A percentile compares a stretch with the other conserved stretches of the same genome.
phyloP scores from a whole-genome alignment of 2,113 vertebrate genomes.

The Climacteris rufus region DNA sequence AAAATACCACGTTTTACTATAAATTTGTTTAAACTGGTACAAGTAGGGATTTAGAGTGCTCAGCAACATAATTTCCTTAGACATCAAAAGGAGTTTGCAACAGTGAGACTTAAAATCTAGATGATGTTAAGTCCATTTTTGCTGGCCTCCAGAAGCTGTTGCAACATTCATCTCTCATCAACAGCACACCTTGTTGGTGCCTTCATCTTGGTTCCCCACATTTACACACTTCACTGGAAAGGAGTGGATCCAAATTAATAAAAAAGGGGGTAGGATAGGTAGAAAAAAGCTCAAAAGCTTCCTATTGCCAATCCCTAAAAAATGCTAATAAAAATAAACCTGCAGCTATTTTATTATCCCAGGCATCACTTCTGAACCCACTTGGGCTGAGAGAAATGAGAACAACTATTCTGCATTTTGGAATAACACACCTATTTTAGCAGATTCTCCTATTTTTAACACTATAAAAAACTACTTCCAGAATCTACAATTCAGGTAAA shows the following conservation, averaged over 20 bases:
- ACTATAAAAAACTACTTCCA: neutral
- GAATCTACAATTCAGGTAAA: neutral
- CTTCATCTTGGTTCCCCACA: neutral
- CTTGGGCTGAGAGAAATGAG: fast-evolving
- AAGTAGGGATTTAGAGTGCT: neutral
- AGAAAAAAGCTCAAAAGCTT: neutral
- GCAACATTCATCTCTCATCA: neutral
- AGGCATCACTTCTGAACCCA: neutral
- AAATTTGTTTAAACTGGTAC: neutral
- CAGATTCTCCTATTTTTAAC: neutral
- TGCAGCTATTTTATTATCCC: neutral
- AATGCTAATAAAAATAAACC: neutral
- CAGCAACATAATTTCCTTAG: neutral
- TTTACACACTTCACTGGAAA: neutral
- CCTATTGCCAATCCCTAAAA: neutral
- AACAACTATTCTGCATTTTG: neutral
- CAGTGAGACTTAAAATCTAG: neutral
- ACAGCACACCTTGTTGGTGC: neutral
- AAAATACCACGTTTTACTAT: neutral
- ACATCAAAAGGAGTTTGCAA: neutral
- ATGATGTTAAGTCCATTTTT: neutral
- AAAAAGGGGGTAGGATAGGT: neutral
- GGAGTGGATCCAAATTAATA: neutral
- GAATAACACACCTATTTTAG: neutral
- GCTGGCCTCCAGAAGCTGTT: neutral